These are phyloP conservation scores for Planiliza haematocheilus DNA, from an alignment of 2,113 vertebrate species.

Conservation along the genomic window DNA sequence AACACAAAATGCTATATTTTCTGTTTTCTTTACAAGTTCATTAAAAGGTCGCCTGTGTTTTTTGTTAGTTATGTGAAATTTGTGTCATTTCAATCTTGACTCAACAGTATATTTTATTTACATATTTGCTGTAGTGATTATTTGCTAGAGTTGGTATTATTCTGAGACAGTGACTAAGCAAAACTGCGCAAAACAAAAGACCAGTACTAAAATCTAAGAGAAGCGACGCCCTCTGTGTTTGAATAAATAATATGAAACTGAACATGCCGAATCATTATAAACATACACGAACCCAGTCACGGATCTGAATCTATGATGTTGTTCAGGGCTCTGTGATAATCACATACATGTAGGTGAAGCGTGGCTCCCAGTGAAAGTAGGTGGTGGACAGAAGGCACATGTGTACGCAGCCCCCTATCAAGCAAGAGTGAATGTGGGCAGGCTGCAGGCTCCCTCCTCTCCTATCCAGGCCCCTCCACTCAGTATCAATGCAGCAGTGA, in stretches of 20 bases:
- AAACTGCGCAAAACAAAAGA: not conserved
- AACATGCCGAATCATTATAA: not conserved
- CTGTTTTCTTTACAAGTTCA: not conserved
- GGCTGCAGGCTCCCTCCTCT: slow-evolving; percentile 56
- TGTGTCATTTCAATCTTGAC: not conserved
- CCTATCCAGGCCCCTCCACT: slow-evolving; percentile 68
- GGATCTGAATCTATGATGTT: not conserved
- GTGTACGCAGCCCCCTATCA: slow-evolving; percentile 18
- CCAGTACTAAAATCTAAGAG: slow-evolving; percentile 1
- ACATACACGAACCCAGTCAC: slow-evolving; percentile 2
- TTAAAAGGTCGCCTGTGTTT: not conserved
- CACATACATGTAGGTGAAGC: not conserved
- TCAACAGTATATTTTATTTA: too few relatives aligned
- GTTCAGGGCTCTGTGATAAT: not conserved
- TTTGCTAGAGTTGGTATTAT: not conserved
- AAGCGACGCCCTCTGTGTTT: not conserved
- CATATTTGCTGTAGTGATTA: too few relatives aligned
- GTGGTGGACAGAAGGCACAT: not conserved
- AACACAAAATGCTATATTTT: too few relatives aligned
- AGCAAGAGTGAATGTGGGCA: slow-evolving; percentile 38
- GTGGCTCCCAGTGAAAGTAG: slow-evolving; percentile 11
- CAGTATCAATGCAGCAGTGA: slow-evolving; percentile 72
- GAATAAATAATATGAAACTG: not conserved
- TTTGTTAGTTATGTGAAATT: not conserved
- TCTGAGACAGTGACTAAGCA: slow-evolving; percentile 6